Percentiles rank a stretch among this genome's conserved stretches.
Conservation (phyloP, 23 tunicate species). For the Phallusia fumigata region DNA sequence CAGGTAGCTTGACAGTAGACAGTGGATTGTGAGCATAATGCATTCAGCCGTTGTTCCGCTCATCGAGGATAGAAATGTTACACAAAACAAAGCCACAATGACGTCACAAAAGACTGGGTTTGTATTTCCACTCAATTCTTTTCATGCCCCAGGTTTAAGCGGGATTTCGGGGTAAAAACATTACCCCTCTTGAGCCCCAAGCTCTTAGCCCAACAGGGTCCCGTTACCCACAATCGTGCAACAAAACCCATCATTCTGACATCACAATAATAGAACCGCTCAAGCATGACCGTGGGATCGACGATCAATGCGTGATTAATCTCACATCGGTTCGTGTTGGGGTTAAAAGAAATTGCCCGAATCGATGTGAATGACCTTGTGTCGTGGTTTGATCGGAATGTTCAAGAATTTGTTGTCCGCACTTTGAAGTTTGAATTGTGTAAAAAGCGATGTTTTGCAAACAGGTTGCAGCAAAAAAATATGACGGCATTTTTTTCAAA, state of each 20-base stretch:
- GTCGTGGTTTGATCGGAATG: neutral
- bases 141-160: neutral
- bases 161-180: slow-evolving; percentile 1
- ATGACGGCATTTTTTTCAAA: too few species aligned
- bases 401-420: neutral
- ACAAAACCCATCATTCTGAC: neutral
- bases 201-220: neutral
- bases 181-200: too few species aligned
- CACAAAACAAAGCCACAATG: neutral
- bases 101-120: neutral
- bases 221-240: neutral
- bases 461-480: too few species aligned
- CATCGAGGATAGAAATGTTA: too few species aligned
- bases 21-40: too few species aligned
- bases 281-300: slow-evolving; percentile 2
- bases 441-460: too few species aligned
- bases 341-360: neutral
- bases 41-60: too few species aligned
- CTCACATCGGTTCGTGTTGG: slow-evolving; percentile 2
- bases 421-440: neutral
- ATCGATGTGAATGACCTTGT: neutral
- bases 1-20: too few species aligned
- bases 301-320: neutral
- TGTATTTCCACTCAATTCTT: neutral
- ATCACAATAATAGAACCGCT: slow-evolving; percentile 5